Evolutionary conservation across 2,888 invertebrate genomes (phyloP).

Genomic region (Drosophila infuscata): DNA sequence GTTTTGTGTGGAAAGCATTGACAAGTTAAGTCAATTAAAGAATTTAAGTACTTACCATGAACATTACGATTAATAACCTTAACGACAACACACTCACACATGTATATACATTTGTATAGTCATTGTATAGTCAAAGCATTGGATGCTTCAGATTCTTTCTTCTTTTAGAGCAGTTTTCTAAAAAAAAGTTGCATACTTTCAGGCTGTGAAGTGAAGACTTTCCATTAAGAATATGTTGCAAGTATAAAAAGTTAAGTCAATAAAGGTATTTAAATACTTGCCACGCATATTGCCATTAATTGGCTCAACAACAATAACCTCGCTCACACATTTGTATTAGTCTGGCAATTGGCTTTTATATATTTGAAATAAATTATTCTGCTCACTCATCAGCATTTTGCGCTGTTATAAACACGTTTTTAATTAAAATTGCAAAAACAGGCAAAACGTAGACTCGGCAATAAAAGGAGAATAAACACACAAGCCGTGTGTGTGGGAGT

Average conservation of each 20-base stretch:
- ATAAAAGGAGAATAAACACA: constrained; percentile 56
- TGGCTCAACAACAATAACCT: constrained; percentile 32
- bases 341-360: constrained; percentile 46
- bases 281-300: constrained; percentile 55
- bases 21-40: background rate
- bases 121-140: background rate
- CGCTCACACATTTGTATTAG: constrained; percentile 28
- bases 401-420: constrained; percentile 81
- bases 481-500: constrained; percentile 18
- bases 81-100: background rate
- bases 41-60: background rate
- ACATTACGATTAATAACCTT: background rate
- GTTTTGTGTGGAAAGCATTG: background rate
- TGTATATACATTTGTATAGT: background rate
- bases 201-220: constrained; percentile 9
- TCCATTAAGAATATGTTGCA: constrained; percentile 36
- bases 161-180: background rate
- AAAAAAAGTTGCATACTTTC: constrained; percentile 41
- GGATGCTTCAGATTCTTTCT: background rate
- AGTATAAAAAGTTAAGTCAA: constrained; percentile 25
- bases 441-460: constrained; percentile 62
- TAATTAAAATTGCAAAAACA: constrained; percentile 80
- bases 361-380: constrained; percentile 78
- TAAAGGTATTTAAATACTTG: constrained; percentile 52
- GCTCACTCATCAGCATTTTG: constrained; percentile 77